phyloP scores from a whole-genome alignment of 2,888 invertebrate species.

The Platycheirus albimanus region DNA sequence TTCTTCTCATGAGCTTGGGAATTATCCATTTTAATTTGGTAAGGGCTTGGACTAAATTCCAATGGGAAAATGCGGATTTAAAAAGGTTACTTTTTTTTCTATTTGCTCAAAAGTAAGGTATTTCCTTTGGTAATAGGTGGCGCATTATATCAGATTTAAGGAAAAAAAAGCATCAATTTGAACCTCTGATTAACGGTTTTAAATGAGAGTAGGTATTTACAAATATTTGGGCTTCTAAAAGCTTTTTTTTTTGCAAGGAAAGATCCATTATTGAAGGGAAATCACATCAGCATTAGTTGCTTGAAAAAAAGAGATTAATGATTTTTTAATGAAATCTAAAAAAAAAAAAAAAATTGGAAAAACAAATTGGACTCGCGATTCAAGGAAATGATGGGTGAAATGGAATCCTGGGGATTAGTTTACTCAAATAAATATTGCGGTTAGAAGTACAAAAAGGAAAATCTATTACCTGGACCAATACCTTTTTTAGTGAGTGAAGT shows the following conservation, averaged over 20 bases:
- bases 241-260: background rate
- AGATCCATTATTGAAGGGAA: too few species aligned
- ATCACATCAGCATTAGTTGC: background rate
- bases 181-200: background rate
- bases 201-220: too few species aligned
- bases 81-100: background rate
- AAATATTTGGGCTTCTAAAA: background rate
- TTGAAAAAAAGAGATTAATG: background rate
- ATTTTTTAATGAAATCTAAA: background rate
- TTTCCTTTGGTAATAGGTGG: background rate
- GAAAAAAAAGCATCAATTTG: background rate
- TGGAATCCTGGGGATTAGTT: too few species aligned
- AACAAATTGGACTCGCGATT: background rate
- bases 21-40: conserved; percentile 11
- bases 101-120: background rate
- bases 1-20: conserved; percentile 31
- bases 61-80: background rate
- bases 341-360: background rate
- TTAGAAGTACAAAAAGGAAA: too few species aligned
- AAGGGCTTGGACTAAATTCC: background rate
- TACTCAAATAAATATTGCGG: too few species aligned
- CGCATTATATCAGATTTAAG: too few species aligned
- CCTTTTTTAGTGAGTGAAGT: too few species aligned
- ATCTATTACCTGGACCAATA: too few species aligned
- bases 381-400: background rate